Conservation (phyloP, 2,797 vertebrate genomes). For the Cephalopachus bancanus region DNA sequence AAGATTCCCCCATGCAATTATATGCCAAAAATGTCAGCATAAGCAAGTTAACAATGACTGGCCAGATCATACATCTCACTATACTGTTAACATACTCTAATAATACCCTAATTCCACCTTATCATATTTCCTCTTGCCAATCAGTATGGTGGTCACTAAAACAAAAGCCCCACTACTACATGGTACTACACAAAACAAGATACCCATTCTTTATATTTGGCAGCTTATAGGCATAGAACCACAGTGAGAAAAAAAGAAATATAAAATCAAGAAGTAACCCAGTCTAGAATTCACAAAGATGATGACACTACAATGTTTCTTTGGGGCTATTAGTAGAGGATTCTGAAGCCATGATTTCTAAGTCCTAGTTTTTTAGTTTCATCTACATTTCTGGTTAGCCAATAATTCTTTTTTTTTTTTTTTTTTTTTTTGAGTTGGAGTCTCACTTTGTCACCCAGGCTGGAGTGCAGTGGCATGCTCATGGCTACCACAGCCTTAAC, state of each 20-base stretch:
- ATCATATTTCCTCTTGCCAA: slow-evolving; percentile 39
- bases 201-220: slow-evolving; percentile 33
- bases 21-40: slow-evolving; percentile 57
- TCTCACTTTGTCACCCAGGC: too few species aligned
- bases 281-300: slow-evolving; percentile 37
- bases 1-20: slow-evolving; percentile 44
- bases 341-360: slow-evolving; percentile 42
- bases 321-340: not conserved
- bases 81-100: slow-evolving; percentile 33
- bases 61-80: slow-evolving; percentile 33
- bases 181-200: slow-evolving; percentile 32
- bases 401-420: not conserved
- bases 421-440: too few species aligned
- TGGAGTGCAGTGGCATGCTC: too few species aligned
- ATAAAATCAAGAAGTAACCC: slow-evolving; percentile 1
- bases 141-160: slow-evolving; percentile 18
- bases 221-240: slow-evolving; percentile 32
- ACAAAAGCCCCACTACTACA: slow-evolving; percentile 23
- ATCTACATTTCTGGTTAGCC: slow-evolving; percentile 40
- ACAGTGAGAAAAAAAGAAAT: slow-evolving; percentile 45
- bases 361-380: slow-evolving; percentile 41
- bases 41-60: slow-evolving; percentile 36
- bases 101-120: slow-evolving; percentile 44
- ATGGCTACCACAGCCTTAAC: too few species aligned
- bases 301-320: slow-evolving; percentile 38